Evolutionary conservation across 2,797 vertebrate species (phyloP), one percentile per base, ranked within the genome.

Genomic region (Eospalax fontanierii): DNA sequence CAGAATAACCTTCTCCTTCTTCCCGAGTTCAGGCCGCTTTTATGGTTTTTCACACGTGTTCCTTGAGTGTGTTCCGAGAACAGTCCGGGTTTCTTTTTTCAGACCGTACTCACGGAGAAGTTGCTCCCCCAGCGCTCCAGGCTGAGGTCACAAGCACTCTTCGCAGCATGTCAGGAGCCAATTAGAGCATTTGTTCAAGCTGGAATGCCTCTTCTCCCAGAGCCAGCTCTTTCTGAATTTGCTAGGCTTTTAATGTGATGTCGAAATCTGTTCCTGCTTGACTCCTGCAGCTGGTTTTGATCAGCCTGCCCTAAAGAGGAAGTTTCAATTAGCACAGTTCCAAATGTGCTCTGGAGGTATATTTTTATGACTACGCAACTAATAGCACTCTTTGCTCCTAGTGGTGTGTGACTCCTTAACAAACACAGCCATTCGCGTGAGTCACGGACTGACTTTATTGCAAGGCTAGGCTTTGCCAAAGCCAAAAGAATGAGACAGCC

Each of bases 311-410:
- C 97, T 97, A 96, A 98, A 98, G 97, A 98, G 98, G 98, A 98
- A 98, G 97, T 98, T 98, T 98, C 98, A 98, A 98, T 98, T 98
- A 98, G 97, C 97, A 95, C 92, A 96, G 94, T 87, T 96, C 96
- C 96, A 94, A 96, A 96, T 91, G 94, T 89, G 96, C 96, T 95
- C 97, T 89, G 95, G 97, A 98, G 97, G 95, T 96, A 97, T 96
- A 96, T 97, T 98, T 98, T 98, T 97, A 98, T 0, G 90, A 76
- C 96, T 93, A 84, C 50, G 96, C 70, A 33, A 96, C 96, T 15
- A 98, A 98, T 90, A 96, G 95, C 75, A 74, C 79, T 97, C 97
- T 98, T 98, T 98, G 97, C 98, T 97, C 94, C 81, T 93, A 74
- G 89, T 78, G 91, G 95, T 91, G 95, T 97, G 97, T 95, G 96